phyloP scores from a whole-genome alignment of 2,888 invertebrate species.

The Melanostoma scalare region DNA sequence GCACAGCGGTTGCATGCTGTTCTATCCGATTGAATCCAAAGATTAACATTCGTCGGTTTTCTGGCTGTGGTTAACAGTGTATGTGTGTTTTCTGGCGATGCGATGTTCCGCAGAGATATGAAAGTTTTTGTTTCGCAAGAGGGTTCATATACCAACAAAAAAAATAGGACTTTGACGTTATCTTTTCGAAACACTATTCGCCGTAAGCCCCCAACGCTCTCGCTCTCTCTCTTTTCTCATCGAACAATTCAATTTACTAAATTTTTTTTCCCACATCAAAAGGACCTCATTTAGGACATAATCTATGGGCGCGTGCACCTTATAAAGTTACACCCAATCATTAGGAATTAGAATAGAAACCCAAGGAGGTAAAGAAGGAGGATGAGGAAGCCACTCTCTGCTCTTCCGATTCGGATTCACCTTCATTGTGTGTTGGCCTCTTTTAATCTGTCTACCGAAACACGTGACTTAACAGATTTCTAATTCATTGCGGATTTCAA shows the following conservation, averaged over 20 bases:
- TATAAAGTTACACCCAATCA: conserved; percentile 80
- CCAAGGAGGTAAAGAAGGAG: conserved; percentile 7
- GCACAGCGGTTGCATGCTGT: conserved; percentile 42
- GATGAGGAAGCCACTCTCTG: conserved; percentile 59
- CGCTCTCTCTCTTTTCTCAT: conserved; percentile 22
- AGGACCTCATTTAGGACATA: conserved; percentile 70
- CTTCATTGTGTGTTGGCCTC: conserved; percentile 62
- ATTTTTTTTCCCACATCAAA: conserved; percentile 72
- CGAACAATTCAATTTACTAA: conserved; percentile 69
- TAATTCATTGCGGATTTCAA: conserved; percentile 71
- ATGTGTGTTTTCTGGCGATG: conserved; percentile 11
- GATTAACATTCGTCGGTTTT: conserved; percentile 59
- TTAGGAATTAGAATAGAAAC: conserved; percentile 69
- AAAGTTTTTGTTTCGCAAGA: conserved; percentile 43
- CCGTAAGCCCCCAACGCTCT: neutral
- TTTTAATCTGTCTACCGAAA: conserved; percentile 72
- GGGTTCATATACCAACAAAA: conserved; percentile 55
- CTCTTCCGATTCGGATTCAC: conserved; percentile 8
- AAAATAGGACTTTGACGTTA: conserved; percentile 62
- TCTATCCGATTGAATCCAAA: conserved; percentile 66
- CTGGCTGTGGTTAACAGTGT: conserved; percentile 49
- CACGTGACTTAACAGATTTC: conserved; percentile 73
- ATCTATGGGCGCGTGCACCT: conserved; percentile 81
- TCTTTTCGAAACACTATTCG: conserved; percentile 61
- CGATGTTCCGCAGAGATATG: conserved; percentile 47